Conservation (phyloP, 1,140 invertebrate genomes). For the Stegodyphus mimosarum region DNA sequence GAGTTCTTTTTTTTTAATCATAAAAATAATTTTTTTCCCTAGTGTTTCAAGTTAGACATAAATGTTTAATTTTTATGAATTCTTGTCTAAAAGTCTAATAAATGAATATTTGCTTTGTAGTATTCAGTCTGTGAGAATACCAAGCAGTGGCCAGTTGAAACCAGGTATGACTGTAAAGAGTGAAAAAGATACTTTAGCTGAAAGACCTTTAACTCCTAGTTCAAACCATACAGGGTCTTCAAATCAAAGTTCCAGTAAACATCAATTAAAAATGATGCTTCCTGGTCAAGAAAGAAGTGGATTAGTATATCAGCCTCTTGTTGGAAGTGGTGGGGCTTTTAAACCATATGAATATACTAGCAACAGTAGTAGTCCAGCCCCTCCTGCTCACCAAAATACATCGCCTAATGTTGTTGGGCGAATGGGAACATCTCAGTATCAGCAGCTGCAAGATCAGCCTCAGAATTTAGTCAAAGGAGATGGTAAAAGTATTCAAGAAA, state of each 20-base stretch:
- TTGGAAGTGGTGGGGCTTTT: slow-evolving; percentile 56
- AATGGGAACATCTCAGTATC: slow-evolving; percentile 46
- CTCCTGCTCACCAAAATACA: slow-evolving; percentile 62
- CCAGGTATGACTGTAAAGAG: slow-evolving; percentile 2
- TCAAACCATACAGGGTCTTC: background rate
- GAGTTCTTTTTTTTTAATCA: no score
- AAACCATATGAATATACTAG: slow-evolving; percentile 62
- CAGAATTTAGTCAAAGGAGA: slow-evolving; percentile 62
- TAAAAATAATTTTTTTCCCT: no score
- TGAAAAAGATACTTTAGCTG: slow-evolving; percentile 33
- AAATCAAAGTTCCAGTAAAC: slow-evolving; percentile 34
- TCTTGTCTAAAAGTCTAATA: background rate
- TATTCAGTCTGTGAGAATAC: background rate
- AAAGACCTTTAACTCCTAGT: slow-evolving; percentile 38
- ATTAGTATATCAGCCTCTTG: slow-evolving; percentile 47
- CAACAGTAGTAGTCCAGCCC: slow-evolving; percentile 50
- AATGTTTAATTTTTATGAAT: background rate
- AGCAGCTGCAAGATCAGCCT: slow-evolving; percentile 56
- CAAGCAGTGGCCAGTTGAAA: slow-evolving; percentile 16
- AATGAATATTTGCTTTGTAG: background rate
- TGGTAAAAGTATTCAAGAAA: slow-evolving; percentile 22
- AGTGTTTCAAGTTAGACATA: no score
- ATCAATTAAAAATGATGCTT: slow-evolving; percentile 27
- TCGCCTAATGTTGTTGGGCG: slow-evolving; percentile 23
- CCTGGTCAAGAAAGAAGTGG: slow-evolving; percentile 41